A percentile compares a stretch with the other conserved stretches of the same genome.
phyloP scores from a whole-genome alignment of 2,797 vertebrate genomes.

The Karalla daura region DNA sequence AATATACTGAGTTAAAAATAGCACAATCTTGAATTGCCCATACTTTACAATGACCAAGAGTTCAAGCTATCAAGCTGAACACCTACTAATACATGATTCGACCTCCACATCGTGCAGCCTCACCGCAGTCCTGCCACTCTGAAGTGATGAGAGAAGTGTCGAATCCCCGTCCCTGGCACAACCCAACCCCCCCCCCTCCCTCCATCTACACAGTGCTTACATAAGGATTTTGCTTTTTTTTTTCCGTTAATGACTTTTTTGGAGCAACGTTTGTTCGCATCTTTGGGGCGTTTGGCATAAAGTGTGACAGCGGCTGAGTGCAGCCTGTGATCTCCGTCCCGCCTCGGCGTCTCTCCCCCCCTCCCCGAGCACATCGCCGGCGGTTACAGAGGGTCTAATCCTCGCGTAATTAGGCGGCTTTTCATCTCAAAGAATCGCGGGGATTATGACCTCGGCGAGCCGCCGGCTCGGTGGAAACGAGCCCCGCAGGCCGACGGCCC shows the following conservation, averaged over 20 bases:
- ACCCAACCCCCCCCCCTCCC: constrained; percentile 32
- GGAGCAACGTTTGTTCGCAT: constrained; percentile 33
- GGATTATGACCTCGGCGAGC: constrained; percentile 31
- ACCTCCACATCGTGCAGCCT: constrained; percentile 38
- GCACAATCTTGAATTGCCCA: too few relatives aligned
- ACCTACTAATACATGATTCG: too few relatives aligned
- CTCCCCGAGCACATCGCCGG: constrained; percentile 10
- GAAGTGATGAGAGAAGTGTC: constrained; percentile 52
- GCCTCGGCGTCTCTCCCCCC: not conserved
- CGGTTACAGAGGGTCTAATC: constrained; percentile 3
- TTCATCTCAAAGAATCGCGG: constrained; percentile 29
- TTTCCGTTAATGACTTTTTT: too few relatives aligned
- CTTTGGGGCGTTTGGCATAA: constrained; percentile 12
- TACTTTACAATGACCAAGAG: too few relatives aligned
- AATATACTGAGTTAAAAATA: too few relatives aligned
- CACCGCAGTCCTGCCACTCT: constrained; percentile 42
- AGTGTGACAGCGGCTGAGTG: constrained; percentile 19
- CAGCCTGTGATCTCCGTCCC: constrained; percentile 11
- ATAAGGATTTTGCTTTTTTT: constrained; percentile 52
- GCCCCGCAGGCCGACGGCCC: not conserved
- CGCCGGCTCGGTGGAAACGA: constrained; percentile 5
- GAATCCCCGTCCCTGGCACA: constrained; percentile 49
- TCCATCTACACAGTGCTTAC: constrained; percentile 46
- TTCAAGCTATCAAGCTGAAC: too few relatives aligned
- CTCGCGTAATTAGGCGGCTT: constrained; percentile 39